Conservation (phyloP, 2,113 vertebrate genomes). For the Carlito syrichta region DNA sequence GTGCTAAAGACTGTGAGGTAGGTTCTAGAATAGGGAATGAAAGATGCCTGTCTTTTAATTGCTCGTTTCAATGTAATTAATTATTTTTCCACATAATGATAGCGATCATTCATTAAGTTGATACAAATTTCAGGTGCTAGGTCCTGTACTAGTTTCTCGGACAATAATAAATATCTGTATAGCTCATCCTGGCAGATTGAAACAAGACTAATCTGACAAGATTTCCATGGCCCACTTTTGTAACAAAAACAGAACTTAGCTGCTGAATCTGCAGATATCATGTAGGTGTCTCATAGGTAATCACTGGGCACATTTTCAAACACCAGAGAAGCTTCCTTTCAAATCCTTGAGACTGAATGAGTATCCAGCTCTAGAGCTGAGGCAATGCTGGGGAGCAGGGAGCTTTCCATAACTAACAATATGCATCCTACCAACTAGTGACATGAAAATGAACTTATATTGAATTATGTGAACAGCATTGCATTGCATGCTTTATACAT, state of each 20-base stretch:
- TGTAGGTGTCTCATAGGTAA: background rate
- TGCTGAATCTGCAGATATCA: background rate
- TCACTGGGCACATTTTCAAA: background rate
- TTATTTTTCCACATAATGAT: background rate
- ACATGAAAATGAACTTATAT: background rate
- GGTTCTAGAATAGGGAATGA: background rate
- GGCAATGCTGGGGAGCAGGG: background rate
- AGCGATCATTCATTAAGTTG: background rate
- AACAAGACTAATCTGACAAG: background rate
- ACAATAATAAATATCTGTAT: background rate
- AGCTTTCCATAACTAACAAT: background rate
- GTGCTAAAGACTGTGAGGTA: background rate
- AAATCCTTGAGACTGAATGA: too few relatives aligned
- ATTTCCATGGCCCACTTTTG: background rate
- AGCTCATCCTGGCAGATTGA: background rate
- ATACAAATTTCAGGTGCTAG: background rate
- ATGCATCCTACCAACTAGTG: background rate
- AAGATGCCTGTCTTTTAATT: background rate
- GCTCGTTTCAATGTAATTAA: background rate
- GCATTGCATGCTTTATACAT: background rate
- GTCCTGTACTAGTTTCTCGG: background rate
- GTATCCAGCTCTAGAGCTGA: background rate
- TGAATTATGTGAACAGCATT: background rate
- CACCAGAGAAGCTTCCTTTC: background rate
- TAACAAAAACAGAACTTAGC: background rate